Evolutionary conservation across 2,113 vertebrate genomes (phyloP).

Genomic region (Scytalopus superciliaris): DNA sequence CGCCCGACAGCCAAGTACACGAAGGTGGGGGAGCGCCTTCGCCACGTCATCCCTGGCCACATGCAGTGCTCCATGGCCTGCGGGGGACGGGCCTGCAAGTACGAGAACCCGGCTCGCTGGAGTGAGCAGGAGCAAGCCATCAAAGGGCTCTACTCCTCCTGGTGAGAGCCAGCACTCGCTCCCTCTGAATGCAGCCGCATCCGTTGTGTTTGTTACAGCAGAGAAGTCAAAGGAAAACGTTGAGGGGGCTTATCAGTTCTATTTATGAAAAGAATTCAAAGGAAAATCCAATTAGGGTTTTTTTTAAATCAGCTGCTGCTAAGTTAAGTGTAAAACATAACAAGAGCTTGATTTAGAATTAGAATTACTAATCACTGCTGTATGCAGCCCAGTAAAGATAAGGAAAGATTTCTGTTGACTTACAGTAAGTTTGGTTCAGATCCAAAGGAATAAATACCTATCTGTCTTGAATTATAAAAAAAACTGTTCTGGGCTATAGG

Average conservation of each 20-base stretch:
- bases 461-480: not conserved
- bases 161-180: slow-evolving; percentile 67
- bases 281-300: not conserved
- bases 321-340: not conserved
- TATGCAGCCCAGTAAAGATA: not conserved
- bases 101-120: slow-evolving; percentile 94
- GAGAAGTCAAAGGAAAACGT: not conserved
- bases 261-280: not conserved
- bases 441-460: not conserved
- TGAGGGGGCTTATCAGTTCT: not conserved
- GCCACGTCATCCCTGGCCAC: slow-evolving; percentile 92
- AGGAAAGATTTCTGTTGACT: not conserved
- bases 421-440: not conserved
- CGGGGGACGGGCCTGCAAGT: slow-evolving; percentile 94
- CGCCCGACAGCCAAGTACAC: slow-evolving; percentile 93
- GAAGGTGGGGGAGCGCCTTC: slow-evolving; percentile 91
- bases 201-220: not conserved
- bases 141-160: slow-evolving; percentile 93
- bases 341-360: not conserved
- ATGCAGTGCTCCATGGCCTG: slow-evolving; percentile 98
- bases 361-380: not conserved
- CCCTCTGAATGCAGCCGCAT: not conserved
- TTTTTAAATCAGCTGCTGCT: not conserved
- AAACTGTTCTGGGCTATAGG: not conserved
- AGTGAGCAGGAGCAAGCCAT: slow-evolving; percentile 89